Conservation (phyloP, 2,797 vertebrate genomes). For the Myotis findleyi region DNA sequence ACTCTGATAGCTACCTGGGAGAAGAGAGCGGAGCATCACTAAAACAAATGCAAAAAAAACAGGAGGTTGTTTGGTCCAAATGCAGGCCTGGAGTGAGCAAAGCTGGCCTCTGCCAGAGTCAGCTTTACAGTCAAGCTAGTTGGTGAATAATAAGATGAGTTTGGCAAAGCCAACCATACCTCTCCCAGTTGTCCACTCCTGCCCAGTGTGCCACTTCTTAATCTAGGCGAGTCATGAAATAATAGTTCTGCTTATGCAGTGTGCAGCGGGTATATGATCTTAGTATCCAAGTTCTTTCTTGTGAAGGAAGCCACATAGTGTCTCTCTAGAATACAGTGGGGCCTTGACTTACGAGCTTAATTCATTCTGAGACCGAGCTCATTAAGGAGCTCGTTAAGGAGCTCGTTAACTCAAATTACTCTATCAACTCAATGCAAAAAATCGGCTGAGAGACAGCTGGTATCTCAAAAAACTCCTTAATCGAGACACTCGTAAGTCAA, state of each 20-base stretch:
- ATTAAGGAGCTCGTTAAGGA: too few relatives aligned
- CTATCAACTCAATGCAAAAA: too few relatives aligned
- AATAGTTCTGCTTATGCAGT: neutral
- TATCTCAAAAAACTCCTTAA: too few relatives aligned
- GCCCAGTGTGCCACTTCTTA: neutral
- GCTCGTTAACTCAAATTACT: too few relatives aligned
- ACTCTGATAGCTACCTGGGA: conserved; percentile 3
- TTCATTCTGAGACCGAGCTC: too few relatives aligned
- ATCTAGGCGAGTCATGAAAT: neutral
- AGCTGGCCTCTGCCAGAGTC: fast-evolving
- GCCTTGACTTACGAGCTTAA: too few relatives aligned
- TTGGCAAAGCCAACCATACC: neutral
- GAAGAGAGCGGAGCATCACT: neutral
- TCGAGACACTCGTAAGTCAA: too few relatives aligned
- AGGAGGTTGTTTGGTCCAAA: neutral
- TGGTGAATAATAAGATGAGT: neutral
- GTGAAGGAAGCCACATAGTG: neutral
- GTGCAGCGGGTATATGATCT: neutral
- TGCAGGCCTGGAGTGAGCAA: neutral
- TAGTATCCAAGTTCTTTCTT: neutral
- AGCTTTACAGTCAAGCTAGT: neutral
- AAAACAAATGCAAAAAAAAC: neutral
- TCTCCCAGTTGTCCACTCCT: neutral
- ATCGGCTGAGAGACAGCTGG: too few relatives aligned
- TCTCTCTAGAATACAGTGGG: neutral